A percentile compares a stretch with the other conserved stretches of the same genome.
These are phyloP conservation scores for Nematostella vectensis DNA, from an alignment of 92 coral and sea anemone species.

Conservation along the genomic window DNA sequence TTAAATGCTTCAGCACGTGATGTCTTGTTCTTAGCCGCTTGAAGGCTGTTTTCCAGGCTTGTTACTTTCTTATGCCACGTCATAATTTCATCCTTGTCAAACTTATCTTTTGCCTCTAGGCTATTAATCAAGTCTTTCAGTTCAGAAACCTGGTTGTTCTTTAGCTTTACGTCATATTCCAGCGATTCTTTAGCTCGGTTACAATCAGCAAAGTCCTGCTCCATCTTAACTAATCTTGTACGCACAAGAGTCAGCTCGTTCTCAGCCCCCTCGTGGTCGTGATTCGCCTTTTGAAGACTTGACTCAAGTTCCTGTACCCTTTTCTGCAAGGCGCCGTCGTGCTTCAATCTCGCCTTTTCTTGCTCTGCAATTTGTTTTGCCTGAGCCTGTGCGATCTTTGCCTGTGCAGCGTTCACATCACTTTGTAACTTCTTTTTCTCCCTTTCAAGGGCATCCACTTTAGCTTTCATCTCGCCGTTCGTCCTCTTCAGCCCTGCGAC, in stretches of 20 bases:
- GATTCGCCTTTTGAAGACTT: slow-evolving; percentile 56
- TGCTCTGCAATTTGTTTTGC: slow-evolving; percentile 24
- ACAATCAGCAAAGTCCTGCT: slow-evolving; percentile 58
- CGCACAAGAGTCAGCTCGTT: slow-evolving; percentile 68
- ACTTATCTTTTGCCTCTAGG: slow-evolving; percentile 76
- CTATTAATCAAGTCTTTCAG: slow-evolving; percentile 75
- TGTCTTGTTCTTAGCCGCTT: slow-evolving; percentile 68
- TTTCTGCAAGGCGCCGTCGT: slow-evolving; percentile 56
- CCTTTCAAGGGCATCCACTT: slow-evolving; percentile 64
- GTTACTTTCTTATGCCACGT: slow-evolving; percentile 96
- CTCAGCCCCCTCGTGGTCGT: slow-evolving; percentile 73
- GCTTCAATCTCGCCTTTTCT: slow-evolving; percentile 54
- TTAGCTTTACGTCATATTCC: slow-evolving; percentile 71
- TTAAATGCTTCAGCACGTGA: slow-evolving; percentile 87
- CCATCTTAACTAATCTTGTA: slow-evolving; percentile 61
- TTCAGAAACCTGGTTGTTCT: slow-evolving; percentile 67
- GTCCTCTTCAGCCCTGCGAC: slow-evolving; percentile 64
- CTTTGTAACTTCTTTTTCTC: slow-evolving; percentile 77
- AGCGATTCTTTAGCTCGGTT: slow-evolving; percentile 68
- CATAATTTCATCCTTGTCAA: slow-evolving; percentile 83
- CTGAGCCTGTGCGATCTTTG: slow-evolving; percentile 48
- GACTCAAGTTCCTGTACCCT: slow-evolving; percentile 73
- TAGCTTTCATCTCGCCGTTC: slow-evolving; percentile 75
- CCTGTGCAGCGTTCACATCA: slow-evolving; percentile 54
- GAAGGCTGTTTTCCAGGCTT: slow-evolving; percentile 71